Percentiles rank a stretch among this genome's conserved stretches.
These are phyloP conservation scores for Phyllostomus hastatus DNA, from an alignment of 2,113 vertebrate genomes.

Conservation along the genomic window DNA sequence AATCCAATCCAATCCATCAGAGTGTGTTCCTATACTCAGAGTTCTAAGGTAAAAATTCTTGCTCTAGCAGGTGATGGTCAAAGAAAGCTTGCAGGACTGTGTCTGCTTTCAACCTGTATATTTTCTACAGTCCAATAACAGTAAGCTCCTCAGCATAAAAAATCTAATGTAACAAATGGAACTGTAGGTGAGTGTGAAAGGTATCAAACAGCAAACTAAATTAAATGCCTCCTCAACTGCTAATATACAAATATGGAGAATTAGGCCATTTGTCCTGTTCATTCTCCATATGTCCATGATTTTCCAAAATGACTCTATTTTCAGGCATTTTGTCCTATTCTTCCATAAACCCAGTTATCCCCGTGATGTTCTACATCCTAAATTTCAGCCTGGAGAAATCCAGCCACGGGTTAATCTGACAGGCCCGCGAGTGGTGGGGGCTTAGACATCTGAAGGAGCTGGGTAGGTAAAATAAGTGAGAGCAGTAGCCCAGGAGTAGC, in stretches of 20 bases:
- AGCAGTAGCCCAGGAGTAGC: not conserved
- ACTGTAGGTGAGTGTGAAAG: not conserved
- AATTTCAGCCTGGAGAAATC: not conserved
- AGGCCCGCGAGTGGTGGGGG: not conserved
- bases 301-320: not conserved
- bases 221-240: not conserved
- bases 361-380: not conserved
- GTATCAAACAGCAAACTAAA: not conserved
- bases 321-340: not conserved
- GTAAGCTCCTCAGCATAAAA: not conserved
- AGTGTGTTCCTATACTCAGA: not conserved
- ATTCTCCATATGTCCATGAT: not conserved
- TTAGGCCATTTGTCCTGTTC: not conserved
- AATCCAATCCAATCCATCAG: not conserved
- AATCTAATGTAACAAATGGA: not conserved
- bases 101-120: not conserved
- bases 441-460: not conserved
- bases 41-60: not conserved
- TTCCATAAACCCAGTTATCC: not conserved
- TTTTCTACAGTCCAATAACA: not conserved
- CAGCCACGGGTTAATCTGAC: not conserved
- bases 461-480: not conserved
- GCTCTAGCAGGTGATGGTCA: not conserved
- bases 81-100: not conserved
- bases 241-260: not conserved